Conservation (phyloP, 2,113 vertebrate species). For the Aptenodytes patagonicus region DNA sequence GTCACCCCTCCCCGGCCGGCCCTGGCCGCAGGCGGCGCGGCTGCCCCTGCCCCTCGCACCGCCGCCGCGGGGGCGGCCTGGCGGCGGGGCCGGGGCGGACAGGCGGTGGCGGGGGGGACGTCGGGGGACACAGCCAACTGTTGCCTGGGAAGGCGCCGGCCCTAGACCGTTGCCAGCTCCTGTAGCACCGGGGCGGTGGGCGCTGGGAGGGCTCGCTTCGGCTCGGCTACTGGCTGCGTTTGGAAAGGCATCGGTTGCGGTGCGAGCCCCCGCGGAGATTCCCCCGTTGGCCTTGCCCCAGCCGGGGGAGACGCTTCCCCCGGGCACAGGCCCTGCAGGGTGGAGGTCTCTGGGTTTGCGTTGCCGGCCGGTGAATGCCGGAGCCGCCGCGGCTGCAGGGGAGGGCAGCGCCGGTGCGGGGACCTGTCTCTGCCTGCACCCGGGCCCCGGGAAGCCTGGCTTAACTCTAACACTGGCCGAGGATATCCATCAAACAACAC, state of each 20-base stretch:
- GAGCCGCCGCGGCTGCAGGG: background rate
- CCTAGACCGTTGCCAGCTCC: background rate
- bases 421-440: background rate
- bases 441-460: background rate
- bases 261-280: background rate
- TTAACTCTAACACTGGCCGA: fast-evolving
- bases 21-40: background rate
- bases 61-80: background rate
- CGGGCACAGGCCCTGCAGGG: background rate
- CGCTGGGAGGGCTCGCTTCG: background rate
- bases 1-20: too few species aligned
- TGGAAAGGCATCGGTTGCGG: background rate
- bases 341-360: background rate
- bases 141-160: background rate
- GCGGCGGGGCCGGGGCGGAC: background rate
- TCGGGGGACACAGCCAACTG: background rate
- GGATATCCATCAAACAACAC: fast-evolving
- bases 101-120: background rate
- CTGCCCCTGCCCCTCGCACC: background rate
- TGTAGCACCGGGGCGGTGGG: background rate
- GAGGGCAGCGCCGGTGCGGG: background rate
- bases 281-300: background rate
- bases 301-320: background rate
- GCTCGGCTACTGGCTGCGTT: background rate
- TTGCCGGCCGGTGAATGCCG: background rate